Evolutionary conservation across 2,797 vertebrate genomes (phyloP).

Genomic region (Sebastes baramenuke): DNA sequence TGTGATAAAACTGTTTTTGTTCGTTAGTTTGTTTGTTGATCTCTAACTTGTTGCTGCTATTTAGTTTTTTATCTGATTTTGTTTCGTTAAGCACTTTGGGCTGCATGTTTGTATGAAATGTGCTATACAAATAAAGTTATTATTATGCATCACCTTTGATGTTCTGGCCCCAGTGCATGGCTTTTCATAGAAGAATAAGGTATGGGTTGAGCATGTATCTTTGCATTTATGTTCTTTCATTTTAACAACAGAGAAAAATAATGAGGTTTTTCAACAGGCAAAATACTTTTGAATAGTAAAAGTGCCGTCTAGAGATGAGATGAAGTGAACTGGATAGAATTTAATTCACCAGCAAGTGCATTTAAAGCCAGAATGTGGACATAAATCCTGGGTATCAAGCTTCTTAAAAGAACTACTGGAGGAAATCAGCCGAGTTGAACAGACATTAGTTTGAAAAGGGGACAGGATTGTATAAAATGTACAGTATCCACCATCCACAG

Average conservation of each 20-base stretch:
- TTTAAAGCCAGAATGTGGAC: too few species aligned
- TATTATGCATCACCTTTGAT: background rate
- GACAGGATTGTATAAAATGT: background rate
- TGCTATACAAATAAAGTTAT: too few species aligned
- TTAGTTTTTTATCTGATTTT: too few species aligned
- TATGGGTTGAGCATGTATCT: background rate
- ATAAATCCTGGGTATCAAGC: background rate
- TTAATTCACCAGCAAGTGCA: background rate
- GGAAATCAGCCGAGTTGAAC: background rate
- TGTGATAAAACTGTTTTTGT: too few species aligned
- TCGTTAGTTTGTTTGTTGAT: too few species aligned
- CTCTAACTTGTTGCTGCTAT: too few species aligned
- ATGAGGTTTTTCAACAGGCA: background rate
- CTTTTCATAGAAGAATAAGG: background rate
- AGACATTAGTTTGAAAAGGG: background rate
- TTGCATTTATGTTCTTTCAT: background rate
- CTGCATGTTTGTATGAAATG: too few species aligned
- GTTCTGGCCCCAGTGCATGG: background rate
- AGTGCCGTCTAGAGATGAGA: background rate
- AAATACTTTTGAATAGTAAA: background rate
- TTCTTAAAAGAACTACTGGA: background rate
- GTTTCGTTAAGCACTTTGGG: too few species aligned
- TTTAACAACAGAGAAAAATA: background rate
- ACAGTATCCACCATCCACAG: background rate
- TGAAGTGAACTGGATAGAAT: background rate